Percentiles rank a stretch among this genome's conserved stretches.
Conservation (phyloP, 1,140 invertebrate species). For the Phocides pigmalion region DNA sequence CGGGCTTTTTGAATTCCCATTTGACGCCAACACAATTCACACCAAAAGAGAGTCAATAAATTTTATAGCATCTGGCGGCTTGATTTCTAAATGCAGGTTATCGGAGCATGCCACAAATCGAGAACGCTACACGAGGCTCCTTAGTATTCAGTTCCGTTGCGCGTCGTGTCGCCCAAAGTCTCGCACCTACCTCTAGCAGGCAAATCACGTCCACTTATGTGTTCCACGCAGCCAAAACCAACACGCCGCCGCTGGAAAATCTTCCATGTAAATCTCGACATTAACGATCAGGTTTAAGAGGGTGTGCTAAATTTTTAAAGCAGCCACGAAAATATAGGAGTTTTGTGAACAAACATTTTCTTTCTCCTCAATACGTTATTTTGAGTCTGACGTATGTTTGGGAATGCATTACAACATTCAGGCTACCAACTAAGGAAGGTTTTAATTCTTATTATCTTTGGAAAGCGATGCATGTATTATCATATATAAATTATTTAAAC, state of each 20-base stretch:
- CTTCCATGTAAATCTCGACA: constrained; percentile 81
- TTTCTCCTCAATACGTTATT: constrained; percentile 14
- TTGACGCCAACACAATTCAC: constrained; percentile 57
- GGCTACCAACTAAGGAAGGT: too few relatives aligned
- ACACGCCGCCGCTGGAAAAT: constrained; percentile 72
- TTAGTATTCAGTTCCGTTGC: constrained; percentile 73
- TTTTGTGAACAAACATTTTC: constrained; percentile 8
- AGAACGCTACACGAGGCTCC: constrained; percentile 69
- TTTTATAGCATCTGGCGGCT: constrained; percentile 70
- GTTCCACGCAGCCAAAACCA: constrained; percentile 82
- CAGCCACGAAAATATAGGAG: constrained; percentile 7
- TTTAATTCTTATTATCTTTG: too few relatives aligned
- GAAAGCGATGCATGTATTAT: too few relatives aligned
- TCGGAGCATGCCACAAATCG: constrained; percentile 79
- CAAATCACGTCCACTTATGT: constrained; percentile 80
- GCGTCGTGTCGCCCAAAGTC: constrained; percentile 64
- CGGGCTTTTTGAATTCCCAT: constrained; percentile 60
- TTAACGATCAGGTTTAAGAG: constrained; percentile 75
- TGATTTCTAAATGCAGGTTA: constrained; percentile 81
- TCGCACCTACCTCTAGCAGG: constrained; percentile 61
- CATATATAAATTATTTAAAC: too few relatives aligned
- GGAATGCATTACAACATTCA: neutral
- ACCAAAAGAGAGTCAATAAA: constrained; percentile 75
- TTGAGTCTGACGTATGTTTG: neutral
- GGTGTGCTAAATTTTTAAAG: constrained; percentile 71